phyloP scores from a whole-genome alignment of 2,113 vertebrate species.

The Martes martes region DNA sequence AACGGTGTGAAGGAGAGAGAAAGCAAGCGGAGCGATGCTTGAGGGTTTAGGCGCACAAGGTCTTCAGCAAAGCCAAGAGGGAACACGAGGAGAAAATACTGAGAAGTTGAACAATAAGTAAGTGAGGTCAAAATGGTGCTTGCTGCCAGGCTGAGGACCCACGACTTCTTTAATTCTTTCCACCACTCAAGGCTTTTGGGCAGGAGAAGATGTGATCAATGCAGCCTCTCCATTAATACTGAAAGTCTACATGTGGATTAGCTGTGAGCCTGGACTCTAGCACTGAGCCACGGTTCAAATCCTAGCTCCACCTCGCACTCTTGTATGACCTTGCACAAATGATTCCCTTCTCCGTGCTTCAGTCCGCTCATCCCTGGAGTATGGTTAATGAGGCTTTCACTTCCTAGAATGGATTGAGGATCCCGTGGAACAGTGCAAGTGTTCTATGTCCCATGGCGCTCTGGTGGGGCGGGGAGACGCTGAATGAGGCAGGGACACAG shows the following conservation, averaged over 20 bases:
- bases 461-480: neutral
- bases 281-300: neutral
- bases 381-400: rapidly evolving
- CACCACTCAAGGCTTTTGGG: neutral
- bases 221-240: neutral
- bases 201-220: neutral
- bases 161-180: neutral
- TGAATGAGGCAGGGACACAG: neutral
- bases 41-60: neutral
- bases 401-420: neutral
- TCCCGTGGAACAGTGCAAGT: neutral
- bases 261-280: neutral
- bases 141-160: neutral
- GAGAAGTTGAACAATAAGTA: neutral
- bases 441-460: neutral
- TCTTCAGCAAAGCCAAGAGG: neutral
- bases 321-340: neutral
- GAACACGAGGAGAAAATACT: neutral
- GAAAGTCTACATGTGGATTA: neutral
- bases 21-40: neutral
- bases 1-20: neutral
- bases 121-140: neutral
- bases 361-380: neutral
- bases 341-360: neutral
- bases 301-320: no score